phyloP scores from a whole-genome alignment of 2,797 vertebrate genomes.

The Vespertilio murinus region DNA sequence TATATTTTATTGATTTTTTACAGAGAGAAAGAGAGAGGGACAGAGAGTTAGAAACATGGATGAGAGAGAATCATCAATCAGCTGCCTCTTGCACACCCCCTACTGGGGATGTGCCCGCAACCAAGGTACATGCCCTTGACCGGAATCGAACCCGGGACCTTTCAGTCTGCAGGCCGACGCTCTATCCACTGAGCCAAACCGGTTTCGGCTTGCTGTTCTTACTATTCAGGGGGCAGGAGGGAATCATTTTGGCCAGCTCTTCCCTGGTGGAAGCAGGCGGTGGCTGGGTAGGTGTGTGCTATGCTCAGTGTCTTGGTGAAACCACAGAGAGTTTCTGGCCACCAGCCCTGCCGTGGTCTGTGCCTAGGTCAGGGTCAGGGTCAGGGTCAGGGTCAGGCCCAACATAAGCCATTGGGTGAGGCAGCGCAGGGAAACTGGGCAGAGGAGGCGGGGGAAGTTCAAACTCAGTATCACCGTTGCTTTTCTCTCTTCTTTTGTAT shows the following conservation, averaged over 20 bases:
- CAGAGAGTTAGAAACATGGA: too few relatives aligned
- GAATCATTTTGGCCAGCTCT: background rate
- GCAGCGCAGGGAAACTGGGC: background rate
- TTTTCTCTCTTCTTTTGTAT: slow-evolving; percentile 63
- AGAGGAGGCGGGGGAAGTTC: background rate
- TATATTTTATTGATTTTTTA: too few relatives aligned
- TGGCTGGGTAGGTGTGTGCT: background rate
- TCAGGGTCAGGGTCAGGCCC: background rate
- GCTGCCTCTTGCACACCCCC: too few relatives aligned
- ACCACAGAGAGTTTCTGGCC: background rate
- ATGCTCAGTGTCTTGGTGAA: background rate
- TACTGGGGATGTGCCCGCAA: too few relatives aligned
- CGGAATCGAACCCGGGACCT: too few relatives aligned
- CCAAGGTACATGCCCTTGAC: too few relatives aligned
- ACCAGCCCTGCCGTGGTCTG: background rate
- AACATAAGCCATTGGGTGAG: background rate
- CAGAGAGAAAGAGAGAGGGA: too few relatives aligned
- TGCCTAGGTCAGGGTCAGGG: background rate
- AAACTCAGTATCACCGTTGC: background rate
- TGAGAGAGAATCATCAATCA: too few relatives aligned
- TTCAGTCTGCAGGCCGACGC: too few relatives aligned
- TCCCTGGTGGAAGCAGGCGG: background rate
- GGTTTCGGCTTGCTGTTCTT: background rate
- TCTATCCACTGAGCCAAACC: too few relatives aligned
- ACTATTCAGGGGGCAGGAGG: background rate